phyloP scores from a whole-genome alignment of 2,113 vertebrate genomes.

The Euleptes europaea region DNA sequence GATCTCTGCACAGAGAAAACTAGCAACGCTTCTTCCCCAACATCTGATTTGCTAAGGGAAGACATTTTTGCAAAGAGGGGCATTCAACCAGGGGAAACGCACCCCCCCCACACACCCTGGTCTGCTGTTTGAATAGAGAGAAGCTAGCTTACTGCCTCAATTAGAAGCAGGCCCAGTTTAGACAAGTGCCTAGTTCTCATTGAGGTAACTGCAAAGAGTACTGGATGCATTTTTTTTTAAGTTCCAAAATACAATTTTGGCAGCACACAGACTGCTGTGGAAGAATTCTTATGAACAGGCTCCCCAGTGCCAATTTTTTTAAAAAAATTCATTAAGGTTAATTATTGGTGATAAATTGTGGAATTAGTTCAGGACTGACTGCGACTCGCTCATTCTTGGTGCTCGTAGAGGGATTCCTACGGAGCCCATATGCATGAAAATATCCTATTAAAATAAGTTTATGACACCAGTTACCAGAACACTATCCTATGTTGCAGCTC shows the following conservation, averaged over 20 bases:
- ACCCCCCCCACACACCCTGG: too few relatives aligned
- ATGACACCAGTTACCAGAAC: background rate
- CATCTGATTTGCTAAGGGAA: background rate
- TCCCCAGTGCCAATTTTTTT: too few relatives aligned
- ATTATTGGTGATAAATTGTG: background rate
- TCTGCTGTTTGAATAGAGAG: background rate
- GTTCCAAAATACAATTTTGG: too few relatives aligned
- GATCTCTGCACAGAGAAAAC: too few relatives aligned
- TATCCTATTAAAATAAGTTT: background rate
- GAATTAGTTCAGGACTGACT: background rate
- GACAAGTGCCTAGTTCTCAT: too few relatives aligned
- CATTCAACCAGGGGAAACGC: background rate
- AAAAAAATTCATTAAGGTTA: background rate
- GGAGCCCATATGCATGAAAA: background rate
- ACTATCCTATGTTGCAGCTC: background rate
- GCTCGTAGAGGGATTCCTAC: background rate
- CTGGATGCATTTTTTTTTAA: too few relatives aligned
- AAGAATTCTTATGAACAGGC: too few relatives aligned
- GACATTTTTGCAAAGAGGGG: background rate
- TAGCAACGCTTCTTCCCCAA: too few relatives aligned
- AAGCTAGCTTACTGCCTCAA: background rate
- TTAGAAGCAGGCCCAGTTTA: too few relatives aligned
- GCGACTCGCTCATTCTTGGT: background rate
- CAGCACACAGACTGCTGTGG: too few relatives aligned
- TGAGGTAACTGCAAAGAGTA: too few relatives aligned